Conservation (phyloP, 2,888 invertebrate genomes). For the Oligia fasciuncula region DNA sequence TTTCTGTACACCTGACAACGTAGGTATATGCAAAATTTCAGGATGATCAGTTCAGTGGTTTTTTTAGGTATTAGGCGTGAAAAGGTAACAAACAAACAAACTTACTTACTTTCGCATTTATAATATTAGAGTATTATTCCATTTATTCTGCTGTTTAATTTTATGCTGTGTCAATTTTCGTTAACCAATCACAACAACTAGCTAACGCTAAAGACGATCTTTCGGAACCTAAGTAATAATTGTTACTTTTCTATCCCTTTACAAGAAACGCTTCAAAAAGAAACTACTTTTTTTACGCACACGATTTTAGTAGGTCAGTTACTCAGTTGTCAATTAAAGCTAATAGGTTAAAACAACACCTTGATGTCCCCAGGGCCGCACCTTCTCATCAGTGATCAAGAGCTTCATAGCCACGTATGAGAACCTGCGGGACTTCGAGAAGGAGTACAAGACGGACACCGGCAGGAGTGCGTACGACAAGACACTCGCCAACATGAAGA, state of each 20-base stretch:
- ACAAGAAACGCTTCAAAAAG: neutral
- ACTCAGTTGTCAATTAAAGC: neutral
- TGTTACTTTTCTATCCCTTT: neutral
- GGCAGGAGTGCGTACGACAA: constrained; percentile 93
- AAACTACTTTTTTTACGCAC: neutral
- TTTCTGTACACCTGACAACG: too few species aligned
- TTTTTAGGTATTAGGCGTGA: too few species aligned
- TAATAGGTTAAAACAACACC: neutral
- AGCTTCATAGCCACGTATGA: constrained; percentile 91
- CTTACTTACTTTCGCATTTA: too few species aligned
- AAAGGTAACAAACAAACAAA: too few species aligned
- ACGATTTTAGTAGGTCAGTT: neutral
- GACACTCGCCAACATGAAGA: constrained; percentile 92
- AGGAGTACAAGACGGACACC: constrained; percentile 92
- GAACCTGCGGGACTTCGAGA: constrained; percentile 92
- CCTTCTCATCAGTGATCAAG: constrained; percentile 93
- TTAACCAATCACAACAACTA: neutral
- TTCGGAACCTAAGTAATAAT: neutral
- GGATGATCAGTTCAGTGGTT: too few species aligned
- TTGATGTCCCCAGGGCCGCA: constrained; percentile 92
- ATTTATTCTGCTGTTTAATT: neutral
- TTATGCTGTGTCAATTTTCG: neutral
- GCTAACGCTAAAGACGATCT: neutral
- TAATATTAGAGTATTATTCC: too few species aligned
- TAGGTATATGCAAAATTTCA: too few species aligned